Evolutionary conservation across 1,140 invertebrate genomes (phyloP).

Genomic region (Pachypeltis micranthus): DNA sequence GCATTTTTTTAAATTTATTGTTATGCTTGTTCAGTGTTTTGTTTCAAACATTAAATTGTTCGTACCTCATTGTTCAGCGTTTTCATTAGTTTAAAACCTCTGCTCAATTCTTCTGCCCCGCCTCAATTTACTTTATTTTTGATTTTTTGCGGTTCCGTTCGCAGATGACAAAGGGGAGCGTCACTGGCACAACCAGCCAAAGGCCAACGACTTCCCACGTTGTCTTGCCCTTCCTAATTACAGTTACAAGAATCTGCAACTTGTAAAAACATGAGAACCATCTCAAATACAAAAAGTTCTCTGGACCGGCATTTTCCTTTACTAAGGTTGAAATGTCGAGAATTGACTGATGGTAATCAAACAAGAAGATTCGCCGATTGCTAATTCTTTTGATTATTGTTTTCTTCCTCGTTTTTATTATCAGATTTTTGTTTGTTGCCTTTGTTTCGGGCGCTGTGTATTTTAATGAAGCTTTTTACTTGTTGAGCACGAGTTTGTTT

Average conservation of each 20-base stretch:
- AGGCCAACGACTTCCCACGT: slow-evolving; percentile 7
- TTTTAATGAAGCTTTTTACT: not conserved
- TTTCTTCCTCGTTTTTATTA: not conserved
- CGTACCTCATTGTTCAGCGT: too few species aligned
- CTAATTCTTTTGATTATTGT: not conserved
- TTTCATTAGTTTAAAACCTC: too few species aligned
- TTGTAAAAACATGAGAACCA: not conserved
- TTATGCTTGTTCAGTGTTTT: too few species aligned
- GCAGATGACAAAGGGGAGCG: slow-evolving; percentile 26
- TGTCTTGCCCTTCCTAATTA: slow-evolving; percentile 8
- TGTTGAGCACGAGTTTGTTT: too few species aligned
- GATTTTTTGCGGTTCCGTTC: slow-evolving; percentile 29
- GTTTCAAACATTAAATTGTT: too few species aligned
- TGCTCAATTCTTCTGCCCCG: too few species aligned
- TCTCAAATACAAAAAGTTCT: not conserved
- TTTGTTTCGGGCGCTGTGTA: not conserved
- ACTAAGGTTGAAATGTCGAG: not conserved
- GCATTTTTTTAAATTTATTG: too few species aligned
- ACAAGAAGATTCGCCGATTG: not conserved
- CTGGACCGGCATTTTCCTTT: not conserved
- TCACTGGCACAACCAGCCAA: slow-evolving; percentile 12
- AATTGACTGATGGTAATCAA: not conserved
- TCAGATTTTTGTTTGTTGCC: too few species aligned
- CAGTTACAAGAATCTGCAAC: slow-evolving; percentile 6
- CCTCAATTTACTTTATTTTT: slow-evolving; percentile 3